Base-by-base conservation (phyloP, 2,888 invertebrate species). In the Pterobdella sp. region DNA sequence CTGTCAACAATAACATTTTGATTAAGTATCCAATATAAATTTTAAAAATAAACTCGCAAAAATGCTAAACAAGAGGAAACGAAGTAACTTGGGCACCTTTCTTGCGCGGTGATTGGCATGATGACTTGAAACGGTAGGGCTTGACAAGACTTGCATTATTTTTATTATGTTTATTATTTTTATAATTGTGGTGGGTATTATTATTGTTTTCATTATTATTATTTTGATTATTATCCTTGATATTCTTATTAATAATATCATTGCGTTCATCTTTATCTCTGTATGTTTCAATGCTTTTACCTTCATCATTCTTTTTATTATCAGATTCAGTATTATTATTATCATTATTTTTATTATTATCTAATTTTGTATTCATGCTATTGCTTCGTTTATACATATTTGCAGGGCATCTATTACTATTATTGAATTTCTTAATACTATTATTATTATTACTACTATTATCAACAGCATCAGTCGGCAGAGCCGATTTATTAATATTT, bases 361-460 rank as follows among this genome's bases (percentile, higher is more conserved):
- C 65, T n/a, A 18, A 18, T n/a, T 0, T 0, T n/a, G 0, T 29
- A 65, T n/a, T 29, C 18, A 0, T 29, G 26, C 18, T 18, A 65
- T 65, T 18, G 18, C 18, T 29, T n/a, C 18, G 22, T n/a, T 18
- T 29, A 65, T 18, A 18, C 18, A n/a, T 29, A 65, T n/a, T 29
- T n/a, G 0, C 65, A 65, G 22, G n/a, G 26, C 22, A 14, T 18
- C 22, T 22, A 52, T 52, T 22, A 52, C 22, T 4, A 3, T 31
- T 35, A 66, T 4, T 31, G n/a, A 14, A 10, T 14, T 64, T 31
- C 7, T 64, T 31, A n/a, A 7, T 31, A 64, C n/a, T 31, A 64
- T 64, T 31, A 64, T 64, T 31, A n/a, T n/a, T 31, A n/a, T 64
- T 4, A 64, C n/a, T 31, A 64, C 64, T 31, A 31, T 64, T 31